Evolutionary conservation across 2,113 vertebrate species (phyloP).

Genomic region (Phrynocephalus versicolor): DNA sequence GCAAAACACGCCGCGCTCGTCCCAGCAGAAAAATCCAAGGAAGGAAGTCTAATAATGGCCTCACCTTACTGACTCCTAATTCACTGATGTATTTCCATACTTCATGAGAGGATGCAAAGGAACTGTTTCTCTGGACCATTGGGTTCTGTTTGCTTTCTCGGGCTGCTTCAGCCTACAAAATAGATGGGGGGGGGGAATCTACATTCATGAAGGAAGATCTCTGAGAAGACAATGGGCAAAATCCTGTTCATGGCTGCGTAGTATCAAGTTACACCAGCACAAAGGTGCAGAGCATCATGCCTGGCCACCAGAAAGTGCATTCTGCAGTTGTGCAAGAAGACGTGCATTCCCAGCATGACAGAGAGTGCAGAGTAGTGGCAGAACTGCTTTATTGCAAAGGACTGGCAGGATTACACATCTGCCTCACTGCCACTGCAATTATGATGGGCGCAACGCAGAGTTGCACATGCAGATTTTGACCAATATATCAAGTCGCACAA

Average conservation of each 20-base stretch:
- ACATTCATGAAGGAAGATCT: background rate
- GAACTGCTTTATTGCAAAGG: no score
- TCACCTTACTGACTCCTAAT: constrained; percentile 92
- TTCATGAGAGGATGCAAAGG: constrained; percentile 94
- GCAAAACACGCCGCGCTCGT: background rate
- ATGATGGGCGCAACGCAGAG: no score
- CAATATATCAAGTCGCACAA: background rate
- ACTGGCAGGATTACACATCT: no score
- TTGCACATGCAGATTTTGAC: no score
- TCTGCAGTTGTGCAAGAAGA: no score
- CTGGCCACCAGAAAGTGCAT: no score
- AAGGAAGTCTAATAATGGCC: constrained; percentile 23
- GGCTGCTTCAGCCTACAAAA: constrained; percentile 84
- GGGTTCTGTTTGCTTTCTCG: constrained; percentile 94
- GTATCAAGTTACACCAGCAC: no score
- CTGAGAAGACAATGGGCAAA: background rate
- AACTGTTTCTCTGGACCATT: constrained; percentile 96
- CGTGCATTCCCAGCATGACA: no score
- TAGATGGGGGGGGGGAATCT: constrained; percentile 5
- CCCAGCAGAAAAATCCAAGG: background rate
- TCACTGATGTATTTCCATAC: constrained; percentile 99
- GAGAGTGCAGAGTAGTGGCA: no score
- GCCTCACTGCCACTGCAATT: no score
- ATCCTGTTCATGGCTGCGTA: no score
- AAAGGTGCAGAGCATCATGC: no score